Percentiles rank a stretch among this genome's conserved stretches.
Conservation (phyloP, 2,113 vertebrate species). For the Syngnathoides biaculeatus region DNA sequence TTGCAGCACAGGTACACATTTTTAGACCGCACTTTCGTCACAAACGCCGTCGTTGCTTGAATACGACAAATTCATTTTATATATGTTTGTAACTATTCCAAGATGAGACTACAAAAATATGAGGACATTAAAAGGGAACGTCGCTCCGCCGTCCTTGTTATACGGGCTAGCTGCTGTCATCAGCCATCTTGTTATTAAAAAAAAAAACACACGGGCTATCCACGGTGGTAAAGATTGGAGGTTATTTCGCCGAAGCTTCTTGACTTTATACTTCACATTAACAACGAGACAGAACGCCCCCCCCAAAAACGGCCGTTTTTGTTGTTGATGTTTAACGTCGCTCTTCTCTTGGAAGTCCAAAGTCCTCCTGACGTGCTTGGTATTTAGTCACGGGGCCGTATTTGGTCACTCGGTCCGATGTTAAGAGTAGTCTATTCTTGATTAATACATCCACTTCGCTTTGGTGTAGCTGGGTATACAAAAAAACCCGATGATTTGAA, state of each 20-base stretch:
- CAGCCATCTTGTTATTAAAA: constrained; percentile 73
- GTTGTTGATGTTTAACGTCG: neutral
- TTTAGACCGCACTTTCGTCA: constrained; percentile 23
- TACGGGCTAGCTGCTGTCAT: constrained; percentile 73
- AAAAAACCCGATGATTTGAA: constrained; percentile 51
- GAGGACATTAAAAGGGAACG: constrained; percentile 65
- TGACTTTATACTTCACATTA: constrained; percentile 2
- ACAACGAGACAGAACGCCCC: neutral
- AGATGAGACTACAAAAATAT: constrained; percentile 53
- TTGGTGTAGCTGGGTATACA: constrained; percentile 40
- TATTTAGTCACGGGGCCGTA: constrained; percentile 21
- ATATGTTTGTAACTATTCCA: neutral
- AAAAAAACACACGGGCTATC: constrained; percentile 38
- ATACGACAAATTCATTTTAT: neutral
- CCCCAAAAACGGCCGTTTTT: constrained; percentile 15
- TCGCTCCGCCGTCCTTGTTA: constrained; percentile 69
- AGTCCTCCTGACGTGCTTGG: constrained; percentile 18
- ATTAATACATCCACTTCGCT: constrained; percentile 53
- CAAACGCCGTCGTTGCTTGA: constrained; percentile 2
- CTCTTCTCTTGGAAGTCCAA: constrained; percentile 26
- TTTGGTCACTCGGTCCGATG: constrained; percentile 29
- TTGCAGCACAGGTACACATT: constrained; percentile 46
- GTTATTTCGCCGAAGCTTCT: constrained; percentile 40
- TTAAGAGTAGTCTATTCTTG: constrained; percentile 27
- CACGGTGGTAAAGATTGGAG: constrained; percentile 33